Evolutionary conservation across 2,113 vertebrate genomes (phyloP), one percentile per base, ranked within the genome.

Genomic region (Serinus canaria): DNA sequence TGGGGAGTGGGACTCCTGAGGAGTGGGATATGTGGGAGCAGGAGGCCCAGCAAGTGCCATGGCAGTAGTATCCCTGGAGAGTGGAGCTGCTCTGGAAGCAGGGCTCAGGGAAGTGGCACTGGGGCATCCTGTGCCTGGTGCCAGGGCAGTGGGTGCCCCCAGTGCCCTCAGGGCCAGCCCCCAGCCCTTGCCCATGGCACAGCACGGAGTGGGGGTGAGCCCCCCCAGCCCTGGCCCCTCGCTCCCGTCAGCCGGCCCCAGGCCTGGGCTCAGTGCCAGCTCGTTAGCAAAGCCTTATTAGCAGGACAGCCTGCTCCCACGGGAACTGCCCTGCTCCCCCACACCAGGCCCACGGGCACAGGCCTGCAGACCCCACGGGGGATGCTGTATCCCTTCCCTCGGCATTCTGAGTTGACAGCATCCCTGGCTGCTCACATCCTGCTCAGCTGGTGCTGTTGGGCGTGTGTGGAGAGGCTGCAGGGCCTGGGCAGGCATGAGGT

Each of bases 201-300:
- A 28, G 16, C 4, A 7, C 28, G 25, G 39, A 6, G 27, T 27
- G 15, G 31, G 58, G 64, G 13, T 35, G 55, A 69, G 31, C 10
- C 13, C 63, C 63, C 56, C 46, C 33, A 37, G 10, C 9, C 35
- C 35, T 9, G 21, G 68, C 47, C 69, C 72, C 72, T 76, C 3
- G 12, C 55, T 62, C 33, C 10, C 55, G 31, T 43, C 37, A 0
- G 43, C 63, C 0, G 6, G 35, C 56, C 81, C 68, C 93, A 60
- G 62, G 67, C 39, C 88, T 33, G 93, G 95, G 95, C 91, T 41
- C 35, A 11, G 35, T 1, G 91, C 95, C 95, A 95, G 91, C 95
- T 95, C 64, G 5, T 96, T 95, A 93, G 82, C 11, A 2, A 69
- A 95, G 91, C 77, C 81, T 76, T 83, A 43, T 89, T 94, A 94